These are phyloP conservation scores for Sebastes matsubarae DNA, from an alignment of 2,797 vertebrate species.

Conservation along the genomic window DNA sequence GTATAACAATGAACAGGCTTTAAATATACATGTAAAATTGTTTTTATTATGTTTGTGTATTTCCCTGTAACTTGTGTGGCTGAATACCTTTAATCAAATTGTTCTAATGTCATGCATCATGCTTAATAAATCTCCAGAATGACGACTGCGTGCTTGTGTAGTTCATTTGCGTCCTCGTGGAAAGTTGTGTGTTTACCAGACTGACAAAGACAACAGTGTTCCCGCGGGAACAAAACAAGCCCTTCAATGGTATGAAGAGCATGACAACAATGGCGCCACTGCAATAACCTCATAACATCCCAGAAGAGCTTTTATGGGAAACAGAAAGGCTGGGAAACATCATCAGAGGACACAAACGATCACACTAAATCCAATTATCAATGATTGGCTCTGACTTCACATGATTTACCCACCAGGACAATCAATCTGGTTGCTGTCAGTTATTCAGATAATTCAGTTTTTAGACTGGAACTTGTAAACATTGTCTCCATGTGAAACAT, in stretches of 20 bases:
- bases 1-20: neutral
- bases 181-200: slow-evolving; percentile 15
- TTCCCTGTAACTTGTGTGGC: neutral
- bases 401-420: neutral
- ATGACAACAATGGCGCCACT: slow-evolving; percentile 59
- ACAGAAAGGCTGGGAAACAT: slow-evolving; percentile 15
- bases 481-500: neutral
- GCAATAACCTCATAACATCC: slow-evolving; percentile 41
- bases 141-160: neutral
- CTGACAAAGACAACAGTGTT: slow-evolving; percentile 54
- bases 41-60: neutral
- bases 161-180: slow-evolving; percentile 34
- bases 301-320: slow-evolving; percentile 36
- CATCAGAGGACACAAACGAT: neutral
- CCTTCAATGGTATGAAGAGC: slow-evolving; percentile 47
- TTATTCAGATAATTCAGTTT: slow-evolving; percentile 1
- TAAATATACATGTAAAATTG: neutral
- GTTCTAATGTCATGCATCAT: slow-evolving; percentile 12
- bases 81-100: neutral
- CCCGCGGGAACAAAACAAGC: slow-evolving; percentile 41
- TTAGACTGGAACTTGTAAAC: neutral
- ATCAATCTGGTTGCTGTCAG: neutral
- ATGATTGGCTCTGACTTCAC: neutral
- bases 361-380: slow-evolving; percentile 19
- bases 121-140: slow-evolving; percentile 43